A percentile compares a stretch with the other conserved stretches of the same genome.
These are phyloP conservation scores for Gnathochromis pfefferi DNA, from an alignment of 2,113 vertebrate genomes.

Conservation along the genomic window DNA sequence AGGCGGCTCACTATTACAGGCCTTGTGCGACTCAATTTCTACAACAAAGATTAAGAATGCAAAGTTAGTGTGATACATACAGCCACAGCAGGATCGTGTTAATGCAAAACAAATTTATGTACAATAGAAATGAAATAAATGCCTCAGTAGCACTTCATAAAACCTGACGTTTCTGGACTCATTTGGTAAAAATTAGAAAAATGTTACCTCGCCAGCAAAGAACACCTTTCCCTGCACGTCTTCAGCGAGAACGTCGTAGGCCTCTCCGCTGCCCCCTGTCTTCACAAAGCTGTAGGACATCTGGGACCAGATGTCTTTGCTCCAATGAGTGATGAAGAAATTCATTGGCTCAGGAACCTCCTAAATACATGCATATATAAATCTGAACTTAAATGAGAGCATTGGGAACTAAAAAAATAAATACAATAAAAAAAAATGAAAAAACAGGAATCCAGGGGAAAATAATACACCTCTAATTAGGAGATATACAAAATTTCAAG, in stretches of 20 bases:
- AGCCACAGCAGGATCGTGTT: background rate
- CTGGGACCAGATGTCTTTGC: slow-evolving; percentile 87
- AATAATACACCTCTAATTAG: background rate
- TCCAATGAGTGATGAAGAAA: slow-evolving; percentile 90
- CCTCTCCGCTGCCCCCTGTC: slow-evolving; percentile 91
- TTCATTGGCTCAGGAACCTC: slow-evolving; percentile 85
- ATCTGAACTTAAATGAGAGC: background rate
- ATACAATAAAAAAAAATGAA: fast-evolving
- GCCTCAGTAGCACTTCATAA: background rate
- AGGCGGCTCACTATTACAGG: background rate
- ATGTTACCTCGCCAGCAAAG: slow-evolving; percentile 89
- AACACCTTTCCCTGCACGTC: slow-evolving; percentile 90
- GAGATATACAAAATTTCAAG: background rate
- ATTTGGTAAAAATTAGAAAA: background rate
- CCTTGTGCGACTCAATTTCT: fast-evolving
- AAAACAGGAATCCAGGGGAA: background rate
- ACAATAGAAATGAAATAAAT: background rate
- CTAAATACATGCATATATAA: background rate
- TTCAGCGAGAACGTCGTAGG: slow-evolving; percentile 91
- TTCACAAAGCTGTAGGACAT: slow-evolving; percentile 98
- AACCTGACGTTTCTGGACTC: background rate
- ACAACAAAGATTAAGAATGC: background rate
- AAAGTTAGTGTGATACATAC: background rate
- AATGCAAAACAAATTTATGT: background rate
- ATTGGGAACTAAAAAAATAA: background rate